These are phyloP conservation scores for Timema podura DNA, from an alignment of 2,888 invertebrate genomes.

Conservation along the genomic window DNA sequence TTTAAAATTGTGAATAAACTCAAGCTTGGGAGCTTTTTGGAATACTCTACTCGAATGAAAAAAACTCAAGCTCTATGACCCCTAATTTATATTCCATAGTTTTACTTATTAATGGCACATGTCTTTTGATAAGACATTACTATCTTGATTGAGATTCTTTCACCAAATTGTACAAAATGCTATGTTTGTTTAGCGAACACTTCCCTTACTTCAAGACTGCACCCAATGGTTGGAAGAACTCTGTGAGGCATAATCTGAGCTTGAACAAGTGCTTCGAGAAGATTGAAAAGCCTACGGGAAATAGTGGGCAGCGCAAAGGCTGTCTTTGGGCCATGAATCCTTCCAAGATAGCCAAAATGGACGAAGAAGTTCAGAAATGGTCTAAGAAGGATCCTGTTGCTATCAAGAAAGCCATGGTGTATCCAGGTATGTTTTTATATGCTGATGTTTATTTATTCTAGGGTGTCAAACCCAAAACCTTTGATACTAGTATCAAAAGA, in stretches of 20 bases:
- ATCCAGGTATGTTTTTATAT: slow-evolving; percentile 61
- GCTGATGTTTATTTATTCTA: not conserved
- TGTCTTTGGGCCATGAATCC: slow-evolving; percentile 98
- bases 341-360: slow-evolving; percentile 92
- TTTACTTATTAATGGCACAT: too few relatives aligned
- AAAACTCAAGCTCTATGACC: too few relatives aligned
- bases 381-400: slow-evolving; percentile 91
- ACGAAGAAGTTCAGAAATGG: slow-evolving; percentile 97
- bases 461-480: too few relatives aligned
- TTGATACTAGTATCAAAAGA: too few relatives aligned
- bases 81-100: too few relatives aligned
- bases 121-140: too few relatives aligned
- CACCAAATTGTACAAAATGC: too few relatives aligned
- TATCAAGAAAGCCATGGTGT: slow-evolving; percentile 89
- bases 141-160: too few relatives aligned
- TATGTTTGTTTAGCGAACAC: slow-evolving; percentile 72
- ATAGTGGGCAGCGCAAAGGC: slow-evolving; percentile 74
- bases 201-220: slow-evolving; percentile 99
- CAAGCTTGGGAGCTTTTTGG: too few relatives aligned
- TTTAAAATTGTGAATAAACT: too few relatives aligned
- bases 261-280: slow-evolving; percentile 98
- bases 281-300: slow-evolving; percentile 89
- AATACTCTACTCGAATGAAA: too few relatives aligned
- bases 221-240: slow-evolving; percentile 98
- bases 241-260: slow-evolving; percentile 94